Base-by-base conservation (phyloP, 2,797 vertebrate species). In the Loris lydekkerianus region DNA sequence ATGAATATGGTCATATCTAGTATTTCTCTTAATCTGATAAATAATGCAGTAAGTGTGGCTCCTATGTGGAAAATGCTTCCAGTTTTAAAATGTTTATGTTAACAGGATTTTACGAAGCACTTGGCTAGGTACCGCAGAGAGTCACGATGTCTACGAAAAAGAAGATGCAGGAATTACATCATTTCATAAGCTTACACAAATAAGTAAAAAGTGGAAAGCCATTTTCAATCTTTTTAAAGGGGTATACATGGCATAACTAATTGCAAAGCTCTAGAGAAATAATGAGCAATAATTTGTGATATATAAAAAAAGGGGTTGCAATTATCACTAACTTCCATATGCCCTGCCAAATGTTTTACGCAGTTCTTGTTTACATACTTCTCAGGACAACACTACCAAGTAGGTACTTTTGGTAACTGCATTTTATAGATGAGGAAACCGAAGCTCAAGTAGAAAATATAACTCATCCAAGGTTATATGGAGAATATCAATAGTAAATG, bases 261-360 rank as follows among this genome's bases (percentile, higher is more conserved):
- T 93, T 60, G 76, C 21, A 86, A 86, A 85, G 10, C 9, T 90
- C 18, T 69, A 91, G 31, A 94, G 76, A 95, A 90, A 89, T 67
- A 86, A 63, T 7, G 18, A 89, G 37, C 21, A 95, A 72, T 75
- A 89, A 93, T 9, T 1, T 46, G 40, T 43, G 9, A 78, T 2
- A 40, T 13, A 56, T 37, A 63, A 78, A 78, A 96, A 82, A 21
- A 17, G 20, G 31, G 46, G 56, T 58, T 84, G 3, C 17, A 72
- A 9, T 88, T 63, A 86, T 46, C 63, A 34, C n/a, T 87, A 86
- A 77, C 61, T 61, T 46, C 58, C 37, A 88, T 37, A 81, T 15
- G 70, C 2, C 10, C 29, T 78, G 58, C 21, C 70, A 94, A 20
- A 25, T 43, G 7, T 67, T 90, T 76, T 20, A 67, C 31, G 34